Evolutionary conservation across 2,888 invertebrate genomes (phyloP), one percentile per base, ranked within the genome.

Genomic region (Lithophane socia): DNA sequence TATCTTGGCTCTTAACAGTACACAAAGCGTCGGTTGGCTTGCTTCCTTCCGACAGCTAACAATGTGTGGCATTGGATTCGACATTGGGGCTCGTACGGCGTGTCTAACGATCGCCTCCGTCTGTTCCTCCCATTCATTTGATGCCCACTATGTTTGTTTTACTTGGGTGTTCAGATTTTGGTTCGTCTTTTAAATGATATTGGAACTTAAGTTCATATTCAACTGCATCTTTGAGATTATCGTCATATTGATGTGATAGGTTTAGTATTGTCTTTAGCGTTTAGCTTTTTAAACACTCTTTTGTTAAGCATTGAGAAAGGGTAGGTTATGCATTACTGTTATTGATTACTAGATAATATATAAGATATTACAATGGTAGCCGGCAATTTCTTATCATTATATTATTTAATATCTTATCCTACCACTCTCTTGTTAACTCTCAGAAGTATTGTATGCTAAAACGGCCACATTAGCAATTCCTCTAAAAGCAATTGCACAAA

Each of bases 11-110:
- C 88, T 86, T 88, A 91, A 82, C 88, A 91, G 89, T 89, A 86
- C 88, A 94, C 94, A 94, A 94, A 95, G 94, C 93, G 90, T 90
- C 90, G 86, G 85, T 89, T 91, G 87, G 89, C 83, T 91, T 85
- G 93, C 94, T 96, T 96, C 96, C 96, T 96, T 95, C 96, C 95
- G 94, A 93, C 91, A 90, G 82, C 81, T 89, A 95, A 96, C 96
- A 96, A 96, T 96, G 95, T 93, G 89, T 93, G 96, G 95, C 96
- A 96, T 96, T 96, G 96, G 93, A 91, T 90, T 92, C 95, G 96
- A 95, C 96, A 96, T 96, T 96, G 96, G 95, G 91, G 92, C 87
- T 90, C 92, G 92, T 84, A 85, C 89, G 88, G 90, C 94, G 94
- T 96, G 94, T 95, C 96, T 95, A 94, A 94, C 94, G 92, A 96